Percentiles rank a stretch among this genome's conserved stretches.
Conservation (phyloP, 2,888 invertebrate species). For the Drosophila bunnanda region DNA sequence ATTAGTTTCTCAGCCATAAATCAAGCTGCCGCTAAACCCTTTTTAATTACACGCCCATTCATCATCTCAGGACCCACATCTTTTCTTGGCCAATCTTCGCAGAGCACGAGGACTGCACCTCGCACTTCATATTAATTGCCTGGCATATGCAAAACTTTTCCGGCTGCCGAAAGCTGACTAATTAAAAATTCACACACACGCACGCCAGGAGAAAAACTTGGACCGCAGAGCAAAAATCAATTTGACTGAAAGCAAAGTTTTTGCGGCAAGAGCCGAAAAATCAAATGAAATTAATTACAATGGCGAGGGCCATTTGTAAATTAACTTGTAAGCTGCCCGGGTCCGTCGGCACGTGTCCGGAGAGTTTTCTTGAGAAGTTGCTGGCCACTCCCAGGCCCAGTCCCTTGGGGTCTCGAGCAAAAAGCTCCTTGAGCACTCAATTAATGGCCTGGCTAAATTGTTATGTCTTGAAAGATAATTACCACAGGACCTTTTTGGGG, state of each 20-base stretch:
- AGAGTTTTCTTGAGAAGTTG: slow-evolving; percentile 38
- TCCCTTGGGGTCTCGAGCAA: slow-evolving; percentile 24
- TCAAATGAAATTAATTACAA: slow-evolving; percentile 78
- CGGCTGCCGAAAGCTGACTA: slow-evolving; percentile 68
- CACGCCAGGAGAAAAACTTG: slow-evolving; percentile 47
- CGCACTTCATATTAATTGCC: slow-evolving; percentile 71
- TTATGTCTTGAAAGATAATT: slow-evolving; percentile 82
- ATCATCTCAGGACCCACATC: slow-evolving; percentile 60
- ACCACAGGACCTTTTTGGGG: slow-evolving; percentile 57
- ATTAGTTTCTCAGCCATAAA: slow-evolving; percentile 70
- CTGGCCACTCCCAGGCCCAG: slow-evolving; percentile 8
- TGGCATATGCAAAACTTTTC: slow-evolving; percentile 71
- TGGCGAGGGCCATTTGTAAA: slow-evolving; percentile 71
- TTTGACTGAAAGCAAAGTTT: slow-evolving; percentile 78
- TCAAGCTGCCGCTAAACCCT: slow-evolving; percentile 73
- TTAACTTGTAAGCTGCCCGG: slow-evolving; percentile 63
- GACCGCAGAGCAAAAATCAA: slow-evolving; percentile 68
- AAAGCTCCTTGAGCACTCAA: slow-evolving; percentile 51
- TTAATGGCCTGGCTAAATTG: slow-evolving; percentile 80
- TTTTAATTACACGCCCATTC: slow-evolving; percentile 73
- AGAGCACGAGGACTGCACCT: slow-evolving; percentile 7
- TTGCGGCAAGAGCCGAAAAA: slow-evolving; percentile 44
- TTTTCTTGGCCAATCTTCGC: slow-evolving; percentile 43
- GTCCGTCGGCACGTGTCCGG: slow-evolving; percentile 63
- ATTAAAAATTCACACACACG: slow-evolving; percentile 76